These are phyloP conservation scores for Chondrilla cf. caribensis DNA, from an alignment of 37 sponge, comb jelly and placozoan species.

Conservation along the genomic window DNA sequence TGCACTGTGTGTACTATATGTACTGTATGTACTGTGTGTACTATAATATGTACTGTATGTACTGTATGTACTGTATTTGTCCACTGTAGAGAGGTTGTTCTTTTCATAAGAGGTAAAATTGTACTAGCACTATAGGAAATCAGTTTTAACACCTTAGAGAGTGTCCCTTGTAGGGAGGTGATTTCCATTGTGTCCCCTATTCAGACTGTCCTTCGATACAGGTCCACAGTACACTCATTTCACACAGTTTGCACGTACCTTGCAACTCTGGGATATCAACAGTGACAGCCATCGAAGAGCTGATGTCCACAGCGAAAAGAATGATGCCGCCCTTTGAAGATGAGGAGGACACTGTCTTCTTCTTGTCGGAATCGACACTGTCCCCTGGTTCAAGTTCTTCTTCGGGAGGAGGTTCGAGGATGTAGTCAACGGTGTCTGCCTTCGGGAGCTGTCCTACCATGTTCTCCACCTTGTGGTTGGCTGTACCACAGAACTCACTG, in stretches of 20 bases:
- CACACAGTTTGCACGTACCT: conserved; percentile 57
- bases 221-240: too few species aligned
- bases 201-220: too few species aligned
- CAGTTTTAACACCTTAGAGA: too few species aligned
- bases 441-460: conserved; percentile 36
- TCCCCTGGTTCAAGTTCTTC: conserved; percentile 30
- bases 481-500: conserved; percentile 89
- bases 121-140: too few species aligned
- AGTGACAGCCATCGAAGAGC: conserved; percentile 83
- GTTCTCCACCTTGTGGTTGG: conserved; percentile 58
- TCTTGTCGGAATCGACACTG: not conserved
- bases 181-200: too few species aligned
- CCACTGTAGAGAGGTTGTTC: too few species aligned
- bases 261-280: conserved; percentile 79
- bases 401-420: conserved; percentile 55
- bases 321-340: conserved; percentile 45
- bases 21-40: too few species aligned
- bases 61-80: too few species aligned
- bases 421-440: conserved; percentile 50
- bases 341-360: not conserved
- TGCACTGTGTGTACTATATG: too few species aligned
- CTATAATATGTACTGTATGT: too few species aligned
- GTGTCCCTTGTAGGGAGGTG: too few species aligned
- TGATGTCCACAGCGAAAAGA: conserved; percentile 85
- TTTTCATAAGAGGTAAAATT: too few species aligned